Base-by-base conservation (phyloP, 2,888 invertebrate genomes). In the Rambutsinella grinnellia region DNA sequence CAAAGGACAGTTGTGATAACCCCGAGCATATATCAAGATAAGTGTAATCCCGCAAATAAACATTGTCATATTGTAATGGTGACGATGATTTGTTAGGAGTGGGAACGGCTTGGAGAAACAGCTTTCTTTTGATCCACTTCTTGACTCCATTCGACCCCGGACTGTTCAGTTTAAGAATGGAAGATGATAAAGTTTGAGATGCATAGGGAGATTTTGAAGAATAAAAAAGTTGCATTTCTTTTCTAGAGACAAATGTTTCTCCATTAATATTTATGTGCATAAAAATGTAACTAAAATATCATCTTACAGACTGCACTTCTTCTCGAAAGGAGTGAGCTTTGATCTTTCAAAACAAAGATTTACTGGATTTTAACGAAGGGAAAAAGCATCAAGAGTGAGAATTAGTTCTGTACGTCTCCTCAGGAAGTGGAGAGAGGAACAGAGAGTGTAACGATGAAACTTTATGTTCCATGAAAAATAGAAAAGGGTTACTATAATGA, bases 401-500 rank as follows among this genome's bases (percentile, higher is more conserved):
- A n/a, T n/a, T n/a, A n/a, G n/a, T n/a, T n/a, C n/a, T n/a, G n/a
- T n/a, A n/a, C n/a, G n/a, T n/a, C n/a, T n/a, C n/a, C n/a, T n/a
- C n/a, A n/a, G 63, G 49, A 36, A 72, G 58, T 58, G 49, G 53
- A 23, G 53, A 24, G 5, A 56, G 13, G 23, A 3, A 28, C 54
- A 24, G 60, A 49, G 51, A 27, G 44, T 49, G 58, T 58, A 53
- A 65, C 58, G 71, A 72, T 72, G 71, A 72, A 63, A 72, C 65
- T 72, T 72, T 72, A 72, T 72, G 71, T 72, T 72, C 71, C 71
- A 72, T 72, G 71, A 72, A 72, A 58, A 72, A 21, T n/a, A 51
- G 27, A 53, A 54, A 44, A 57, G 60, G 8, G 21, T 60, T 24
- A 27, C 49, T 26, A 26, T 62, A 62, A 62, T 63, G 51, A 63